Evolutionary conservation across 2,113 vertebrate genomes (phyloP).

Genomic region (Plestiodon gilberti): DNA sequence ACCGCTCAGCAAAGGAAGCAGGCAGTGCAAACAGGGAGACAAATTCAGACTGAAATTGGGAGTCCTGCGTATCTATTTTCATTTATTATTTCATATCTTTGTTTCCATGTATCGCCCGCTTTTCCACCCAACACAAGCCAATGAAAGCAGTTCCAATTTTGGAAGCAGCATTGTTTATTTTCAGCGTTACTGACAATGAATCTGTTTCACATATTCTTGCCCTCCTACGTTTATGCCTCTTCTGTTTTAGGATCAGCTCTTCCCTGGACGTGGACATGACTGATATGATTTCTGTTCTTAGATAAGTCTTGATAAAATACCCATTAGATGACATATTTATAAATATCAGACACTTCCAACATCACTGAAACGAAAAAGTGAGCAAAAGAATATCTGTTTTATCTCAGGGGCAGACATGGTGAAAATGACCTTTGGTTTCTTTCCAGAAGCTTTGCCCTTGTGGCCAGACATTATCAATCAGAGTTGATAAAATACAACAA

Average conservation of each 20-base stretch:
- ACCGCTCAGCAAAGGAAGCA: slow-evolving; percentile 6
- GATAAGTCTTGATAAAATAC: slow-evolving; percentile 18
- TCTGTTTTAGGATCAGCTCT: slow-evolving; percentile 16
- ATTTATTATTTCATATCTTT: background rate
- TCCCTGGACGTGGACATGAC: slow-evolving; percentile 1
- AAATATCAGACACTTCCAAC: slow-evolving; percentile 11
- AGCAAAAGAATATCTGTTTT: slow-evolving; percentile 19
- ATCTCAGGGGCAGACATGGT: slow-evolving; percentile 11
- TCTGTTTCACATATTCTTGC: background rate
- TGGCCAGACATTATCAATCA: slow-evolving; percentile 16
- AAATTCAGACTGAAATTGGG: background rate
- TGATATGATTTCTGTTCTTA: slow-evolving; percentile 44
- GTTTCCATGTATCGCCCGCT: background rate
- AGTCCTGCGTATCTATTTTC: slow-evolving; percentile 26
- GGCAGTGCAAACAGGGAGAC: background rate
- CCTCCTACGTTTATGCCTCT: background rate
- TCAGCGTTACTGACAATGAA: background rate
- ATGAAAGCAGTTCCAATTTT: background rate
- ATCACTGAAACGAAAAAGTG: slow-evolving; percentile 3
- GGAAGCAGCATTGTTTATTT: background rate
- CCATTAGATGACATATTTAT: slow-evolving; percentile 30
- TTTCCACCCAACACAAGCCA: background rate
- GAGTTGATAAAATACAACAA: slow-evolving; percentile 21
- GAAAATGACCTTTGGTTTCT: background rate
- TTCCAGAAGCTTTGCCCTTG: slow-evolving; percentile 15